phyloP scores from a whole-genome alignment of 1,140 invertebrate species.

The Homalodisca vitripennis region DNA sequence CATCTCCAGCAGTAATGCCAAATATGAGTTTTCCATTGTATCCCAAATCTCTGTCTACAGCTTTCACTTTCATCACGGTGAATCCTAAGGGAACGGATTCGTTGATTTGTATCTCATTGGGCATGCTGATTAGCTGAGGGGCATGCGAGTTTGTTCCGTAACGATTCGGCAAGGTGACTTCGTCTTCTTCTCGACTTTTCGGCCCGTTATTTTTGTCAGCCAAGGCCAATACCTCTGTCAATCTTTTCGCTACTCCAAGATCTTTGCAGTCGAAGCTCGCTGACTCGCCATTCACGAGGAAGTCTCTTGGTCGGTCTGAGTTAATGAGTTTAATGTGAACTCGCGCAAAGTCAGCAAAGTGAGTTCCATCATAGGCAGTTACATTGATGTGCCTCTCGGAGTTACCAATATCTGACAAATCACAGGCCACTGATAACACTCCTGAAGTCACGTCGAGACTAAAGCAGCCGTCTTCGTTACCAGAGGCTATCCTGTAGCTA shows the following conservation, averaged over 20 bases:
- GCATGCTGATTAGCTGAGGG: conserved; percentile 77
- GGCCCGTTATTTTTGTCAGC: conserved; percentile 75
- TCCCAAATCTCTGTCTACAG: conserved; percentile 82
- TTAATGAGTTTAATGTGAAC: conserved; percentile 71
- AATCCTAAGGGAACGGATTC: conserved; percentile 81
- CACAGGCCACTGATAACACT: conserved; percentile 64
- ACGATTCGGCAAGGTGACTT: conserved; percentile 72
- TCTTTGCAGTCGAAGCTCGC: conserved; percentile 78
- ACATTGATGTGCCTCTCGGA: conserved; percentile 74
- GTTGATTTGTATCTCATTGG: conserved; percentile 74
- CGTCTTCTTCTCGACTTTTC: conserved; percentile 59
- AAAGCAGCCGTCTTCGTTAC: conserved; percentile 89
- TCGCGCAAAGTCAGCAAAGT: conserved; percentile 79
- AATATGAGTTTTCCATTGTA: conserved; percentile 89
- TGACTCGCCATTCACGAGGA: conserved; percentile 48
- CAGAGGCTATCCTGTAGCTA: conserved; percentile 79
- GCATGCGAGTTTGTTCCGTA: conserved; percentile 82
- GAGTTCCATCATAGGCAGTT: conserved; percentile 87
- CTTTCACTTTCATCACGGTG: conserved; percentile 65
- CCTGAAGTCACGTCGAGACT: conserved; percentile 77
- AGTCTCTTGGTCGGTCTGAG: conserved; percentile 49
- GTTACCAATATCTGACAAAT: conserved; percentile 67
- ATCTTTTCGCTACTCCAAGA: conserved; percentile 73
- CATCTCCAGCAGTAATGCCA: conserved; percentile 82
- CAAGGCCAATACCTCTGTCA: conserved; percentile 75